These are phyloP conservation scores for Bradypus variegatus DNA, from an alignment of 2,797 vertebrate species.

Conservation along the genomic window DNA sequence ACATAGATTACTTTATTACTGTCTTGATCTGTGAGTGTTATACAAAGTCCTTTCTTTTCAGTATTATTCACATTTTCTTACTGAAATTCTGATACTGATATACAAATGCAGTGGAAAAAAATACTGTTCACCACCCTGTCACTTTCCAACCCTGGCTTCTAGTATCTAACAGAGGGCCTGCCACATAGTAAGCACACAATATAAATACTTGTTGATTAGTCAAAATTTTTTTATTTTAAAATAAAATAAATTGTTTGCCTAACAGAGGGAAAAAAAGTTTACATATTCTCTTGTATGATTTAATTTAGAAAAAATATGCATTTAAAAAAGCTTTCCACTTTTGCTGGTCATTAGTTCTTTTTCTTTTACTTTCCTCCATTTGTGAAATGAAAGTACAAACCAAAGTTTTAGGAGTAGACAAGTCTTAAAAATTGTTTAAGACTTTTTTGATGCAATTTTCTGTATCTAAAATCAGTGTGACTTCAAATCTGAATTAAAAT, in stretches of 20 bases:
- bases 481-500: conserved; percentile 34
- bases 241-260: neutral
- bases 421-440: conserved; percentile 22
- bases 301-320: neutral
- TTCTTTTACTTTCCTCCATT: neutral
- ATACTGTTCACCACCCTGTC: neutral
- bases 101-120: neutral
- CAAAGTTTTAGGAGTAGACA: neutral
- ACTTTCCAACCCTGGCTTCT: too few species aligned
- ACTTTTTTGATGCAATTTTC: neutral
- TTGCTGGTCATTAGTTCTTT: neutral
- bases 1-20: neutral
- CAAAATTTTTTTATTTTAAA: neutral
- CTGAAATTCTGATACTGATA: neutral
- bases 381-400: neutral
- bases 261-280: neutral
- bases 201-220: neutral
- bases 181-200: neutral
- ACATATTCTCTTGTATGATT: neutral
- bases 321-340: conserved; percentile 7
- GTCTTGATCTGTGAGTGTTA: neutral
- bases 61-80: neutral
- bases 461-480: conserved; percentile 16
- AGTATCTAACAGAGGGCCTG: neutral
- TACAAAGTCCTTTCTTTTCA: neutral